Base-by-base conservation (phyloP, 2,888 invertebrate genomes). In the Torymus texanus region DNA sequence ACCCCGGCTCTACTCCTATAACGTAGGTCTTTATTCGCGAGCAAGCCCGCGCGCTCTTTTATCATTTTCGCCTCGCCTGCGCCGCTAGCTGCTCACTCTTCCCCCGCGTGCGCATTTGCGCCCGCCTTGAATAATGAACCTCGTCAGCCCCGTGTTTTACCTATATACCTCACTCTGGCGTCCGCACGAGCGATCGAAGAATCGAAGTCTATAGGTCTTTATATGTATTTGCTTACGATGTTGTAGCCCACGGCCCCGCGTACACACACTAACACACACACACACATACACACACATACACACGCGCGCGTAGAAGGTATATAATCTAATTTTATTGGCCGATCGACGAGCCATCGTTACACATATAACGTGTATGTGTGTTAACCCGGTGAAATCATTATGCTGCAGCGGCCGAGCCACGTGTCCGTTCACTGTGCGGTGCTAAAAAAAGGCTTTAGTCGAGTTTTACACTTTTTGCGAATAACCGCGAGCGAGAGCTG, bases 81-180 rank as follows among this genome's bases (percentile, higher is more conserved):
- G n/a, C n/a, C 10, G 14, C 41, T 29, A 55, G 55, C 55, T n/a
- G n/a, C 21, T 14, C 56, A 14, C 56, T 11, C 10, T 11, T 0
- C 2, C 55, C 14, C 11, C 24, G 12, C 21, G 65, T 16, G 50
- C 24, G 53, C 77, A 71, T 75, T 75, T 62, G 50, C 75, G 75
- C 75, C 72, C 75, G 75, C 75, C 72, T 75, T 75, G 71, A 66
- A 75, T 79, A 79, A 79, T 72, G 71, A 79, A 79, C 75, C 68
- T 70, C 75, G 79, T 70, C 75, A 75, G 56, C 79, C 63, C 58
- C 56, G 58, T 74, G 41, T 41, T 41, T 41, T 41, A 41, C 41
- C 41, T 41, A 41, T 70, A 61, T 55, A 71, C 63, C 59, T 55
- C 67, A 66, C 16, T 10, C 83, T 82, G 8, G 10, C 41, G 8